Evolutionary conservation across 2,113 vertebrate genomes (phyloP), one percentile per base, ranked within the genome.

Genomic region (Tachycineta bicolor): DNA sequence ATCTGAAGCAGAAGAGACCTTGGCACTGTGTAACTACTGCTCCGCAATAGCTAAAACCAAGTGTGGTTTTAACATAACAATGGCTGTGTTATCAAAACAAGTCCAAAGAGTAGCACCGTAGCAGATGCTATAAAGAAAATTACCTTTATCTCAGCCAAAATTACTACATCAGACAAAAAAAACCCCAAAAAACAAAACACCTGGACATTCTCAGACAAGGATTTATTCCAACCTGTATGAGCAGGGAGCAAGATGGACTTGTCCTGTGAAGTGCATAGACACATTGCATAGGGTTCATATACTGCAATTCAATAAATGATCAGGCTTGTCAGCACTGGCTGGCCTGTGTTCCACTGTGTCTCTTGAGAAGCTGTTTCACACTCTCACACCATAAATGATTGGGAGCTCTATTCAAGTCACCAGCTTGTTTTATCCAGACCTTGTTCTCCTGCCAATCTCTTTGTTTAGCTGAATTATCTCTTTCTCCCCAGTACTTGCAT

Each of bases 381-480:
- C 5, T 8, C 9, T 62, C 43, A 26, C 12, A 69, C 3, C 3
- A 3, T 62, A 39, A 74, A 44, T 65, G 46, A 76, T 4, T 69
- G 37, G 16, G 55, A 94, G 31, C 12, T 53, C 73, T 69, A 71
- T 83, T 76, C n/a, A 69, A 73, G 67, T 58, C 49, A 60, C 76
- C 29, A 68, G n/a, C 31, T 83, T 85, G 62, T 43, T 90, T 73
- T 86, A 80, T 80, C 85, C 75, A 68, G 33, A 76, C 22, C 49
- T 83, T 87, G 16, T 47, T 90, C 22, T 73, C 79, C 29, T 76
- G 67, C 53, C 59, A 83, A 18, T 20, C 50, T 65, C 67, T 88
- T 94, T 73, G 64, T 83, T 90, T 88, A 86, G 75, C 75, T 73
- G 90, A 94, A 93, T 80, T 90, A 88, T 73, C 59, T 78, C 52